Conservation (phyloP, 2,888 invertebrate species). For the Caenorhabditis sp. region DNA sequence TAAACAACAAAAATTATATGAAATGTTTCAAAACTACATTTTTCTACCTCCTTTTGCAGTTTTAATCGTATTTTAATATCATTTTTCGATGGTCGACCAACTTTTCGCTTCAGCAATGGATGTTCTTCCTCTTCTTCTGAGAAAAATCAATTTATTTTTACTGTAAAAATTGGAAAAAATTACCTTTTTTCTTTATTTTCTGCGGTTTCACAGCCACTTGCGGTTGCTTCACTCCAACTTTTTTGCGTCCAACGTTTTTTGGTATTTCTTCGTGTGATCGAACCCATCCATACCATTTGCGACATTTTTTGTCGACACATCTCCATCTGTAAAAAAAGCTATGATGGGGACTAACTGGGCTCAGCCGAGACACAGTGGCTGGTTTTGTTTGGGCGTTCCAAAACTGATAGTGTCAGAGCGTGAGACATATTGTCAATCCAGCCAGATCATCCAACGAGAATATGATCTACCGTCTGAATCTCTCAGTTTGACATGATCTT, state of each 20-base stretch:
- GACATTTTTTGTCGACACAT: conserved; percentile 68
- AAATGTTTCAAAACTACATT: neutral
- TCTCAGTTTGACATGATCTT: too few relatives aligned
- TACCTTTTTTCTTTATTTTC: conserved; percentile 24
- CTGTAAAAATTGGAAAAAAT: too few relatives aligned
- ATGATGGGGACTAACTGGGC: conserved; percentile 2
- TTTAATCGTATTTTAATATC: conserved; percentile 37
- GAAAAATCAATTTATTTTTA: neutral
- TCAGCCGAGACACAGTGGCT: too few relatives aligned
- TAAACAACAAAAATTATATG: neutral
- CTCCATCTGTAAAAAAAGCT: conserved; percentile 53
- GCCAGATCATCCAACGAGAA: too few relatives aligned
- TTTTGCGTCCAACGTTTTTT: conserved; percentile 58
- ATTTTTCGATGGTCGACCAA: conserved; percentile 36
- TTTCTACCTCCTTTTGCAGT: conserved; percentile 28
- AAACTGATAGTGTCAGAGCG: too few relatives aligned
- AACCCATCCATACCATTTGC: conserved; percentile 70
- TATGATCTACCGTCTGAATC: too few relatives aligned
- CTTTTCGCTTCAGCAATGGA: conserved; percentile 29
- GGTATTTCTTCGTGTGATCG: conserved; percentile 65
- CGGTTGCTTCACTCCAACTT: conserved; percentile 11
- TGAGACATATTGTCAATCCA: too few relatives aligned
- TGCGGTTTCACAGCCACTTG: conserved; percentile 8
- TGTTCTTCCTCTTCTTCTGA: conserved; percentile 27
- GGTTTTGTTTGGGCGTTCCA: too few relatives aligned